These are phyloP conservation scores for Zoanthus sansibaricus DNA, from an alignment of 92 coral and sea anemone species.

Conservation along the genomic window DNA sequence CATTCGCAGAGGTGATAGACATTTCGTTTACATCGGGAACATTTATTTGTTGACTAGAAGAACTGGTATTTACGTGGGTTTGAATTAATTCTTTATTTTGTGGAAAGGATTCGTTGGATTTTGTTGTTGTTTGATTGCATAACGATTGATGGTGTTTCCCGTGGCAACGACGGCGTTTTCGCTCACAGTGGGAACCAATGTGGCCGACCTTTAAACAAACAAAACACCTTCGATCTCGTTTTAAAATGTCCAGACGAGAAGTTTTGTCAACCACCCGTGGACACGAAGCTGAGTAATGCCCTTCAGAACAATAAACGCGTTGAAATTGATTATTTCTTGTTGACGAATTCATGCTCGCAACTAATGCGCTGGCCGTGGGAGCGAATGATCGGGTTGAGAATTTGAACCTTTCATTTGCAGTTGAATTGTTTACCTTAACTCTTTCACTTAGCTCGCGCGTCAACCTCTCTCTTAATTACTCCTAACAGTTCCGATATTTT, in stretches of 20 bases:
- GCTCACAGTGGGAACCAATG: slow-evolving; percentile 51
- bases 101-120: slow-evolving; percentile 30
- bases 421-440: slow-evolving; percentile 15
- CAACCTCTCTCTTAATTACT: slow-evolving; percentile 65
- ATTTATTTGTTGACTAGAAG: neutral
- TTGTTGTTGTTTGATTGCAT: slow-evolving; percentile 42
- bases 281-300: slow-evolving; percentile 71
- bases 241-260: slow-evolving; percentile 61
- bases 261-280: slow-evolving; percentile 41
- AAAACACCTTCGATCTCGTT: slow-evolving; percentile 59
- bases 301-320: no score
- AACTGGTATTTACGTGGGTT: neutral
- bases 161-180: slow-evolving; percentile 61
- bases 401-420: slow-evolving; percentile 10
- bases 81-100: neutral
- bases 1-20: slow-evolving; percentile 4
- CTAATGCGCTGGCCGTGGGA: slow-evolving; percentile 31
- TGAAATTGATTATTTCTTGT: slow-evolving; percentile 36
- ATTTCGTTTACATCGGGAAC: neutral
- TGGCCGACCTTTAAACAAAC: slow-evolving; percentile 65
- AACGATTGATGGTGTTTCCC: slow-evolving; percentile 72
- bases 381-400: neutral
- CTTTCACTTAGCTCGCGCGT: slow-evolving; percentile 66
- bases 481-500: slow-evolving; percentile 57
- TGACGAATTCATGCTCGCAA: slow-evolving; percentile 25